Evolutionary conservation across 2,797 vertebrate genomes (phyloP).

Genomic region (Pipistrellus pipistrellus): DNA sequence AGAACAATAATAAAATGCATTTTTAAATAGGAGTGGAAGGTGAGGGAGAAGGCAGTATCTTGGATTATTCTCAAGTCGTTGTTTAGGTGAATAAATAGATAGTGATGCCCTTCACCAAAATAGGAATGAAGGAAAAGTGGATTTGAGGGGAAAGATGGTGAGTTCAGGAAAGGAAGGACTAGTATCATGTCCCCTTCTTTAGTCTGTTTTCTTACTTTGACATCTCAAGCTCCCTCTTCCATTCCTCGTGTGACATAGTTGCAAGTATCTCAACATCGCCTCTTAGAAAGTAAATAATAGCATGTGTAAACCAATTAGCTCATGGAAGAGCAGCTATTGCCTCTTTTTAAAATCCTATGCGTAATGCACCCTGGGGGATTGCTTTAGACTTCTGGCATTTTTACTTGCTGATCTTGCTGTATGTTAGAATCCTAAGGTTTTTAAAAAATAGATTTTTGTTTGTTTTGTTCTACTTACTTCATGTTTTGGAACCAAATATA

Average conservation of each 20-base stretch:
- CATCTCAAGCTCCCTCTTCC: background rate
- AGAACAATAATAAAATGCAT: background rate
- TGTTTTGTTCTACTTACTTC: conserved; percentile 26
- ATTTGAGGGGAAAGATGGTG: background rate
- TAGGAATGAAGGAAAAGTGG: conserved; percentile 1
- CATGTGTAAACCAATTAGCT: background rate
- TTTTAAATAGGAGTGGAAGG: background rate
- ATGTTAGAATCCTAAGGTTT: background rate
- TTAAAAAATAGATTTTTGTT: conserved; percentile 3
- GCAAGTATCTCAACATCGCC: background rate
- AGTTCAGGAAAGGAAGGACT: conserved; percentile 23
- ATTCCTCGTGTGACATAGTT: background rate
- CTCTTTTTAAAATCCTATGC: background rate
- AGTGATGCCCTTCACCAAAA: background rate
- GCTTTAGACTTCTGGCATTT: conserved; percentile 49
- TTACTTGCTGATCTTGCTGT: background rate
- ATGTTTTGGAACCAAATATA: conserved; percentile 40
- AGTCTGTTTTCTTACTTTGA: background rate
- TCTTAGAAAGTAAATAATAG: background rate
- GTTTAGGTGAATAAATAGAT: background rate
- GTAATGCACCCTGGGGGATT: background rate
- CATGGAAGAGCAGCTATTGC: background rate
- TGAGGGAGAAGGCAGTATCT: background rate
- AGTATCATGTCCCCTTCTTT: background rate
- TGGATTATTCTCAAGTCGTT: conserved; percentile 16